Base-by-base conservation (phyloP, 2,888 invertebrate genomes). In the Monopis laevigella region DNA sequence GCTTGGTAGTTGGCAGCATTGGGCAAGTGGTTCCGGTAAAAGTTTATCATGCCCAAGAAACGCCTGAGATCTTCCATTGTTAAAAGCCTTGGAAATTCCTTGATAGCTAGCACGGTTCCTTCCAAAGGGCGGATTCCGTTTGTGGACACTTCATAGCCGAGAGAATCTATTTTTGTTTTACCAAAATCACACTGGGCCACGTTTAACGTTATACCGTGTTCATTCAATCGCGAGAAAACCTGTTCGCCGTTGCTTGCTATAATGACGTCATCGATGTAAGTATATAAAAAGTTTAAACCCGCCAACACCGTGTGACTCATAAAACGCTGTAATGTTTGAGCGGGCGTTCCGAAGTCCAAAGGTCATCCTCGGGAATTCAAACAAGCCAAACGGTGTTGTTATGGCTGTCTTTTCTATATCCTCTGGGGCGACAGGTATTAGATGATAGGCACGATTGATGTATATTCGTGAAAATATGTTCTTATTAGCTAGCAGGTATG, bases 341-440 rank as follows among this genome's bases (percentile, higher is more conserved):
- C 52, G 1, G n/a, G 62, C 58, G 40, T 62, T 62, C 1, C 54
- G 44, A 3, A 65, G 44, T 1, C 60, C 64, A 29, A 58, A 61
- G 2, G 55, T 48, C 60, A 65, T 61, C 11, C 45, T 17, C 1
- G 44, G 13, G 21, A 52, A 62, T 41, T 65, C 62, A 35, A 48
- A 61, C 1, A 57, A 39, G 0, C 60, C 58, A 41, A 57, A 56
- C 0, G 57, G 57, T 10, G 61, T 60, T 1, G 46, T 55, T 2
- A 59, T 50, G 0, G 60, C 65, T 1, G 65, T 66, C 45, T 71
- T 65, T 1, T 42, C 49, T 8, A 63, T 48, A 46, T 64, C 62
- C 13, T 40, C 40, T 1, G 21, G n/a, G 1, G 40, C 43, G 2
- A 43, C 16, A 4, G 17, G 13, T 2, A 43, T 36, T 10, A 10